phyloP scores from a whole-genome alignment of 2,113 vertebrate genomes.

The Gymnocephalus cernua region DNA sequence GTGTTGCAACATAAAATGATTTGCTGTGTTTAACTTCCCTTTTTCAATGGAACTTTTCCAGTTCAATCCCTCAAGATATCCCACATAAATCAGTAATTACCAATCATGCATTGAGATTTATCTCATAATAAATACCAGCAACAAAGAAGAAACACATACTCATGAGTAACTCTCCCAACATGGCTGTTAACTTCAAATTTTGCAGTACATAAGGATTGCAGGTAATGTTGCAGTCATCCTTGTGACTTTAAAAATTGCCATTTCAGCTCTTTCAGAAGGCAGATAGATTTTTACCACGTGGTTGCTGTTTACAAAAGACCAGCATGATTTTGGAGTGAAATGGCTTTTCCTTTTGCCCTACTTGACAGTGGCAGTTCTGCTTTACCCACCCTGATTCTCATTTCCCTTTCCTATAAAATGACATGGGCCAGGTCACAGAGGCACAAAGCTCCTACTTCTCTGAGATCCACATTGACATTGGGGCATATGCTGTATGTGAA shows the following conservation, averaged over 20 bases:
- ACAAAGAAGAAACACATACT: not conserved
- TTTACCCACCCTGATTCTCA: conserved; percentile 50
- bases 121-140: not conserved
- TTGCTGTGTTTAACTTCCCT: not conserved
- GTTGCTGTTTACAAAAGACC: not conserved
- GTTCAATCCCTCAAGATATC: not conserved
- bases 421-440: conserved; percentile 19
- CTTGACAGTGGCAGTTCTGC: conserved; percentile 54
- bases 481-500: not conserved
- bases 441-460: not conserved
- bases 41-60: not conserved
- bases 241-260: not conserved
- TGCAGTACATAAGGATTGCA: not conserved
- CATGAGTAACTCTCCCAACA: not conserved
- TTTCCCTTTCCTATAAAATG: conserved; percentile 63
- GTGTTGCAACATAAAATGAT: not conserved
- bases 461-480: conserved; percentile 3
- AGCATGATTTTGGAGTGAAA: not conserved
- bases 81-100: not conserved
- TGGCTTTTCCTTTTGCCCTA: conserved; percentile 40
- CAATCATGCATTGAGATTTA: not conserved
- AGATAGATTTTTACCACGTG: not conserved
- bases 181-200: not conserved
- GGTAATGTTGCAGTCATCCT: conserved; percentile 1
- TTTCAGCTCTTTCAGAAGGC: conserved; percentile 9